Base-by-base conservation (phyloP, 1,140 invertebrate species). In the Cydia strobilella region DNA sequence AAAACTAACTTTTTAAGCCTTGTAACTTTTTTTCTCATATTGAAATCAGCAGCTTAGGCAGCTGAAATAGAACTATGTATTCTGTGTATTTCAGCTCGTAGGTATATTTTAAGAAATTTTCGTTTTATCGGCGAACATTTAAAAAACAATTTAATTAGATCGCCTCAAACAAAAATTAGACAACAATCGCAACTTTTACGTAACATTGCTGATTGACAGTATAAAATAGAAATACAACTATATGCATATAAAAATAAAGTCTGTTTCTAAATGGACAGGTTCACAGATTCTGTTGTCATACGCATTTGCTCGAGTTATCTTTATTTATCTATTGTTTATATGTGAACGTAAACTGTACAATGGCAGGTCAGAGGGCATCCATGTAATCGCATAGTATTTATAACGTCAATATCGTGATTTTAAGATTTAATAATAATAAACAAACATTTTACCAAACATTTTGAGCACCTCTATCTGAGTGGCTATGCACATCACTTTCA, bases 361-460 rank as follows among this genome's bases (percentile, higher is more conserved):
- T 76, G 27, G 18, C 18, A 74, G 82, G 79, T 79, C 82, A 78
- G 35, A 77, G 77, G 77, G 75, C 81, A 75, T 39, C 31, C 9
- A 18, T 69, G 65, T 69, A 69, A 69, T 69, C 42, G 65, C 65
- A 69, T 69, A 69, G 27, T 20, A 69, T 35, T 10, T 35, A 23
- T 69, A 31, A 69, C 35, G 35, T 69, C 27, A 69, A 42, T 18
- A 35, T 39, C 20, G 31, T 39, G n/a, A 15, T 69, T 39, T 20
- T 20, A 42, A n/a, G 4, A 35, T 69, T 15, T 69, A 59, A 23
- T 59, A 35, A 35, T 23, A 31, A 31, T 31, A 31, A 31, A 31
- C 9, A n/a, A 12, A 59, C 7, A 59, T 10, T 23, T 59, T 59
- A 10, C 18, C 51, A 7, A 2, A 59, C 54, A 20, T 59, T 23